Conservation (phyloP, 1,140 invertebrate species). For the Glossosoma conforme region DNA sequence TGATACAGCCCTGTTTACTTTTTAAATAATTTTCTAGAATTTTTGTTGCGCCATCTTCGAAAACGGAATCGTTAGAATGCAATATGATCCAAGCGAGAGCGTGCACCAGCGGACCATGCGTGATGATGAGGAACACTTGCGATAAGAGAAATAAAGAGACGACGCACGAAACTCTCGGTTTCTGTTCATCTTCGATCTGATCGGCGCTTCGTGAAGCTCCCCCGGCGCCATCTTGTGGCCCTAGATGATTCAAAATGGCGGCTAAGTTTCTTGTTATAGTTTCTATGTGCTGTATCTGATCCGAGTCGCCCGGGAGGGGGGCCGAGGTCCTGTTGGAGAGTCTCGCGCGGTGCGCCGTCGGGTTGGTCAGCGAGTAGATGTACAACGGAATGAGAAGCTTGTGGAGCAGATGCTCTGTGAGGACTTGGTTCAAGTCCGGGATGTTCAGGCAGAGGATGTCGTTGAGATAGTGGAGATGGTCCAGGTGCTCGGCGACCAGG, state of each 20-base stretch:
- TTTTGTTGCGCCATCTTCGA: constrained; percentile 65
- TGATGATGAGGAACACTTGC: constrained; percentile 94
- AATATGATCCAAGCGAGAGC: constrained; percentile 85
- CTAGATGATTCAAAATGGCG: constrained; percentile 52
- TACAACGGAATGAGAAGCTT: constrained; percentile 92
- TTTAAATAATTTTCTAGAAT: constrained; percentile 68
- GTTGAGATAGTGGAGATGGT: constrained; percentile 97
- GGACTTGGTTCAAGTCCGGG: constrained; percentile 86
- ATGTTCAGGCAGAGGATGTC: constrained; percentile 94
- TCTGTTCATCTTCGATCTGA: constrained; percentile 42
- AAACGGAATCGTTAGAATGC: constrained; percentile 66
- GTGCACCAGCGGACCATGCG: constrained; percentile 82
- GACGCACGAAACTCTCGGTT: constrained; percentile 77
- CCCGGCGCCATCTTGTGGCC: constrained; percentile 37
- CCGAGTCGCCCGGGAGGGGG: constrained; percentile 39
- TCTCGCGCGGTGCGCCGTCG: constrained; percentile 35
- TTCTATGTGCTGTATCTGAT: constrained; percentile 50
- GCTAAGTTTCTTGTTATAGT: constrained; percentile 56
- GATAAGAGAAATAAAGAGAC: constrained; percentile 89
- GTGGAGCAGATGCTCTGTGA: constrained; percentile 93
- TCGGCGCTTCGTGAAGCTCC: constrained; percentile 40
- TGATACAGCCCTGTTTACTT: constrained; percentile 46
- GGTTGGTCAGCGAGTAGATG: constrained; percentile 78
- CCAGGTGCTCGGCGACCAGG: constrained; percentile 94
- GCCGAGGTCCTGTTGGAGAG: constrained; percentile 21